These are phyloP conservation scores for Lutraria rhynchaena DNA, from an alignment of 1,140 invertebrate genomes.

Conservation along the genomic window DNA sequence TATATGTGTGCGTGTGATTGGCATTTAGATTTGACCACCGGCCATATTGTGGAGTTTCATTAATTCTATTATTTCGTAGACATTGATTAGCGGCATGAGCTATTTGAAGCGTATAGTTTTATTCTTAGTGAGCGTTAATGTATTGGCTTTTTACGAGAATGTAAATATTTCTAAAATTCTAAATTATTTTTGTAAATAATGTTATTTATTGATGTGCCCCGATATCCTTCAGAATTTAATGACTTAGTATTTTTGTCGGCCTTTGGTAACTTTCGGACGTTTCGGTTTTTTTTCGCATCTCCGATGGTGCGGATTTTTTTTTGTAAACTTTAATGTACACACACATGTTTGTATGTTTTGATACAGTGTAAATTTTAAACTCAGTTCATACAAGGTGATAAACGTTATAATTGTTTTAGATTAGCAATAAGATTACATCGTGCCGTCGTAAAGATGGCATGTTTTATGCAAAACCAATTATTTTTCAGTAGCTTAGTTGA, in stretches of 20 bases:
- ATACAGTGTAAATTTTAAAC: conserved; percentile 37
- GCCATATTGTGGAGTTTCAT: neutral
- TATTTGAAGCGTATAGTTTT: too few species aligned
- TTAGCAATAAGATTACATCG: conserved; percentile 42
- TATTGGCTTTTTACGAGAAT: conserved; percentile 23
- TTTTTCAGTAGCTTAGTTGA: conserved; percentile 40
- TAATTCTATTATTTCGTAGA: too few species aligned
- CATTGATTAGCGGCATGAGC: too few species aligned
- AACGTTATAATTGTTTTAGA: conserved; percentile 49
- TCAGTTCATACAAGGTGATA: conserved; percentile 48
- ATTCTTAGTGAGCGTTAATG: too few species aligned
- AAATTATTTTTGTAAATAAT: conserved; percentile 62
- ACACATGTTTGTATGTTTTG: conserved; percentile 32
- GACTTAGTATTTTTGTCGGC: conserved; percentile 15
- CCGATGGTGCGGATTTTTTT: conserved; percentile 12
- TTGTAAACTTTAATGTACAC: conserved; percentile 31
- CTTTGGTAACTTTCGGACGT: conserved; percentile 27
- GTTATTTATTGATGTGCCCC: conserved; percentile 40
- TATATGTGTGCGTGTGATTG: conserved; percentile 27
- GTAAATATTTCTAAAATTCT: conserved; percentile 57
- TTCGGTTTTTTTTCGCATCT: conserved; percentile 22
- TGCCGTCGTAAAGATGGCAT: neutral
- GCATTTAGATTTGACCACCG: conserved; percentile 9
- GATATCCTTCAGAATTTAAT: conserved; percentile 16
- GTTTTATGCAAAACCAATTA: conserved; percentile 55